A percentile compares a stretch with the other conserved stretches of the same genome.
These are phyloP conservation scores for Lordiphosa andalusiaca DNA, from an alignment of 2,888 invertebrate genomes.

Conservation along the genomic window DNA sequence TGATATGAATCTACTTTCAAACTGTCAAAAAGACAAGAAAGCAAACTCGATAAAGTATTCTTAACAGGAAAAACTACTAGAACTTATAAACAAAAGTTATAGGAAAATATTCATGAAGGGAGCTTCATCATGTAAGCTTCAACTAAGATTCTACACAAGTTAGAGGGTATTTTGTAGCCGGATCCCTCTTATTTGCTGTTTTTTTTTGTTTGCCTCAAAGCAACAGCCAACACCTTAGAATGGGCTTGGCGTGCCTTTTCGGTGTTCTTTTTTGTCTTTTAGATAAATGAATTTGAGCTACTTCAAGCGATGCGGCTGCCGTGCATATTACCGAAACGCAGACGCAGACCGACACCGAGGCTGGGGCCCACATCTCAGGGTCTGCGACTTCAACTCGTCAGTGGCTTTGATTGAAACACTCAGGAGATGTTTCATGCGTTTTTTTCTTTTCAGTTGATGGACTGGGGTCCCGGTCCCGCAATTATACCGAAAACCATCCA, in stretches of 20 bases:
- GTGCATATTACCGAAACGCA: slow-evolving; percentile 30
- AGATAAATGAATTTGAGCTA: slow-evolving; percentile 72
- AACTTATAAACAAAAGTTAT: no score
- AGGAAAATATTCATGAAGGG: no score
- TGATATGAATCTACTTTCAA: no score
- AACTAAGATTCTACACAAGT: no score
- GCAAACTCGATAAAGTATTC: no score
- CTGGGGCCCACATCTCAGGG: slow-evolving; percentile 17
- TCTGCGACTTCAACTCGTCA: slow-evolving; percentile 57
- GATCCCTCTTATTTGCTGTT: neutral
- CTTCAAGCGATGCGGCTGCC: slow-evolving; percentile 64
- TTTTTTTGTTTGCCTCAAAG: slow-evolving; percentile 40
- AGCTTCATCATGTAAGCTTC: no score
- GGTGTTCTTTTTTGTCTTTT: slow-evolving; percentile 51
- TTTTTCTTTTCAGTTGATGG: slow-evolving; percentile 5
- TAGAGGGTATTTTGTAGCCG: no score
- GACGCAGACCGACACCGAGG: slow-evolving; percentile 24
- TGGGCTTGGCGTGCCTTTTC: slow-evolving; percentile 55
- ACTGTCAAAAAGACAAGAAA: no score
- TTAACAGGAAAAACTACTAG: no score
- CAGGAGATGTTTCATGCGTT: slow-evolving; percentile 27
- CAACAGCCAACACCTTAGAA: slow-evolving; percentile 65
- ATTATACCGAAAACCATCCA: slow-evolving; percentile 77
- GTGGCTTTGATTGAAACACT: slow-evolving; percentile 69
- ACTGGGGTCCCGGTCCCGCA: slow-evolving; percentile 49